Evolutionary conservation across 2,888 invertebrate species (phyloP).

Genomic region (Drosophila borborema): DNA sequence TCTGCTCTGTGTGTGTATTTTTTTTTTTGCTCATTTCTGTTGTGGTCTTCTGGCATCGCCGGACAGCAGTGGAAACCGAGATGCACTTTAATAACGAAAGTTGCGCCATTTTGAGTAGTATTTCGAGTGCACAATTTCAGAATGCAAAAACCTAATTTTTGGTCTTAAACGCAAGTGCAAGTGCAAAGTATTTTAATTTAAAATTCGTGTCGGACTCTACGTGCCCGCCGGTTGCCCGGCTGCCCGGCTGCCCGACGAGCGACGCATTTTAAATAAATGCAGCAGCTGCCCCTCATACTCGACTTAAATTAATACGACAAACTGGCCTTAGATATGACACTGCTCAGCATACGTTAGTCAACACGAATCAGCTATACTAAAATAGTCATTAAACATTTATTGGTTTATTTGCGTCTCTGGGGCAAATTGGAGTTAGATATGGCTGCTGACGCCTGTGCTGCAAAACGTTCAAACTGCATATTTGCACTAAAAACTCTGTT

Average conservation of each 20-base stretch:
- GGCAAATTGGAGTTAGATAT: background rate
- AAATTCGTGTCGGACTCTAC: conserved; percentile 61
- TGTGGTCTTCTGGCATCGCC: conserved; percentile 50
- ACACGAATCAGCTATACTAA: background rate
- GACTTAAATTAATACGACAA: conserved; percentile 43
- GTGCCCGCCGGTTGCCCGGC: conserved; percentile 51
- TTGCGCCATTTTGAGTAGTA: conserved; percentile 54
- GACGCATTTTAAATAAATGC: conserved; percentile 40
- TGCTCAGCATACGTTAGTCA: background rate
- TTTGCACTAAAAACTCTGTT: conserved; percentile 8
- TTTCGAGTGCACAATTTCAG: conserved; percentile 47
- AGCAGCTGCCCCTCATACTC: conserved; percentile 32
- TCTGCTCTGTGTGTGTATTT: no score
- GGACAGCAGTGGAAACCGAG: conserved; percentile 43
- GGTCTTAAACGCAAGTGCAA: conserved; percentile 55
- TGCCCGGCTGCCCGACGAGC: conserved; percentile 35
- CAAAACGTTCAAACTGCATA: background rate
- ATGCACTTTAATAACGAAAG: conserved; percentile 78
- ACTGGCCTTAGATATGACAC: conserved; percentile 24
- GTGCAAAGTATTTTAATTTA: conserved; percentile 73
- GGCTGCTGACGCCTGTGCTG: background rate
- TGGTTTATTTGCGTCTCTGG: background rate
- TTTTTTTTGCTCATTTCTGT: conserved; percentile 20
- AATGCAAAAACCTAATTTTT: conserved; percentile 69
- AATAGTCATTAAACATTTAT: conserved; percentile 8